Evolutionary conservation across 2,797 vertebrate genomes (phyloP), one percentile per base, ranked within the genome.

Genomic region (Gambusia yucatana): DNA sequence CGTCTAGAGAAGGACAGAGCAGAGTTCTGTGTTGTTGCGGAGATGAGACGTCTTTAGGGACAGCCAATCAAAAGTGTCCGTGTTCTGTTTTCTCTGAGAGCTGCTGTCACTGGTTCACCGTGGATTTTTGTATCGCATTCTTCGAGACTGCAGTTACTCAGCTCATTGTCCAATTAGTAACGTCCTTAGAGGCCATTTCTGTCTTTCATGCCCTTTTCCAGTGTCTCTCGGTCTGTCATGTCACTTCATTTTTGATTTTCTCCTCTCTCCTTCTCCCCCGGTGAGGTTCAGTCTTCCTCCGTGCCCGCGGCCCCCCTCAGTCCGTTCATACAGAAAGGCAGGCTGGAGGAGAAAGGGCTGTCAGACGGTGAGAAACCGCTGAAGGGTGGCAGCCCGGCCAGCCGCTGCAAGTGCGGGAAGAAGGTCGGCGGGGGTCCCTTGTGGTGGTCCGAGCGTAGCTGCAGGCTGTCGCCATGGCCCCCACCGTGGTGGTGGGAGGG

Each of bases 361-460:
- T 97, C 97, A 0, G 96, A 95, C 0, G 96, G 94, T 0, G 95
- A 88, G 83, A 97, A 96, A 10, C 96, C 96, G 14, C 95, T 96
- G 87, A 97, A 97, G 79, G 96, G 96, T 72, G 95, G 96, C 76
- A 97, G 90, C 87, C 94, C 95, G 0, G 96, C 93, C 77, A 97
- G 93, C 90, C 97, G 94, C 93, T 97, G 97, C 81, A 98, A 94
- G 89, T 97, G 97, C 1, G 97, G 97, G 87, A 97, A 98, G 92
- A 97, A 96, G 85, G 96, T 88, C 0, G 95, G 89, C 46, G 95
- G 95, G 72, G 95, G 93, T 81, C 95, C 95, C 78, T 95, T 94
- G 87, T 95, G 90, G 81, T 96, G 92, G 89, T 96, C 95, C 6
- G 94, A 92, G 80, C 94, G 94, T 87, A 96, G 91, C 71, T 95